phyloP scores from a whole-genome alignment of 30 jellyfish, hydroid and myxozoan genomes.

The Pelagia noctiluca region DNA sequence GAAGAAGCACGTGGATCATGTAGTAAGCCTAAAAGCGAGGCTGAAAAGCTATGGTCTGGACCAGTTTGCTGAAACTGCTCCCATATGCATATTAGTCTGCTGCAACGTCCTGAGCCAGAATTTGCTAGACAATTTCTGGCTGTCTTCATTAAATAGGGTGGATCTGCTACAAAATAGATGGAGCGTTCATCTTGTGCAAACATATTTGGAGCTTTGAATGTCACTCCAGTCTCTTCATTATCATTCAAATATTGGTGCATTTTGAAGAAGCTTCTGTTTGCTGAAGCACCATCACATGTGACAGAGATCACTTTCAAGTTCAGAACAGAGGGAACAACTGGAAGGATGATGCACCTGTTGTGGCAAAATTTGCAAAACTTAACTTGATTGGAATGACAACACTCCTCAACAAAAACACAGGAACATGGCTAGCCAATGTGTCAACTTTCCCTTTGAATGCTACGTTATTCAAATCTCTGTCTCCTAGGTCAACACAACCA shows the following conservation, averaged over 20 bases:
- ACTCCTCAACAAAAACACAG: constrained; percentile 63
- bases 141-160: too few relatives aligned
- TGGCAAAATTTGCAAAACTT: constrained; percentile 80
- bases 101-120: too few relatives aligned
- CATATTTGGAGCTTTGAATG: too few relatives aligned
- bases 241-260: constrained; percentile 10
- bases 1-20: too few relatives aligned
- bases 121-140: too few relatives aligned
- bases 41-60: too few relatives aligned
- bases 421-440: constrained; percentile 75
- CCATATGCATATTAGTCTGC: too few relatives aligned
- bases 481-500: constrained; percentile 83
- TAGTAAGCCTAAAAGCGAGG: too few relatives aligned
- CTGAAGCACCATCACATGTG: constrained; percentile 45
- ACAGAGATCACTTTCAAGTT: constrained; percentile 41
- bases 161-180: too few relatives aligned
- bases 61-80: too few relatives aligned
- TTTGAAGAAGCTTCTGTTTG: constrained; percentile 6
- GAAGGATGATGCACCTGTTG: constrained; percentile 55
- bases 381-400: constrained; percentile 62
- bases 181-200: too few relatives aligned
- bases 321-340: constrained; percentile 83
- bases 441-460: constrained; percentile 57
- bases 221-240: constrained; percentile 19
- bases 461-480: constrained; percentile 60